These are phyloP conservation scores for Adrianichthys oophorus DNA, from an alignment of 2,797 vertebrate genomes.

Conservation along the genomic window DNA sequence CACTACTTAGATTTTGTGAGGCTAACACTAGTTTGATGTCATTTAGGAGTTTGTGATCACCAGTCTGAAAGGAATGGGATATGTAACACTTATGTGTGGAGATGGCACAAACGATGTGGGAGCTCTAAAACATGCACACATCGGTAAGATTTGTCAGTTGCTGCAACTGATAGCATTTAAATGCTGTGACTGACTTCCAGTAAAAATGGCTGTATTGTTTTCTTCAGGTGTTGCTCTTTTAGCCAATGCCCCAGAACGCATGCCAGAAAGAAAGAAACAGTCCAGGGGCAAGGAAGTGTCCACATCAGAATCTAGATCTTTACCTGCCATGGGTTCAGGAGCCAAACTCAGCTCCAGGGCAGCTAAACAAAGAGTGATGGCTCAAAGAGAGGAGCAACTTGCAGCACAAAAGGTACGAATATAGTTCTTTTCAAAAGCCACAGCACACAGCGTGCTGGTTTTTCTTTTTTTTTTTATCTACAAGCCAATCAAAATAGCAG, in stretches of 20 bases:
- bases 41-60: slow-evolving; percentile 94
- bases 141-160: slow-evolving; percentile 79
- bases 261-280: slow-evolving; percentile 83
- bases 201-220: slow-evolving; percentile 2
- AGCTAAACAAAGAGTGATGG: slow-evolving; percentile 83
- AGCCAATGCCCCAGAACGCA: slow-evolving; percentile 89
- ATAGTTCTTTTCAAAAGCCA: neutral
- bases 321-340: slow-evolving; percentile 60
- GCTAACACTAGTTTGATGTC: slow-evolving; percentile 5
- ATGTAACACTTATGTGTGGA: slow-evolving; percentile 93
- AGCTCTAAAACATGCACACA: slow-evolving; percentile 94
- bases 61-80: slow-evolving; percentile 91
- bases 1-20: neutral
- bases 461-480: neutral
- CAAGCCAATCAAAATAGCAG: neutral
- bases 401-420: slow-evolving; percentile 84
- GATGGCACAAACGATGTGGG: slow-evolving; percentile 98
- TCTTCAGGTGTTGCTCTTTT: slow-evolving; percentile 89
- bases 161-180: neutral
- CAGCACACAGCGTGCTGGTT: neutral
- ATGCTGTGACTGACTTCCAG: neutral
- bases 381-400: slow-evolving; percentile 88
- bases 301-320: slow-evolving; percentile 65
- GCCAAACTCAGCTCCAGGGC: slow-evolving; percentile 81
- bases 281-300: slow-evolving; percentile 78